phyloP scores from a whole-genome alignment of 2,888 invertebrate genomes.

The Erynnis tages region DNA sequence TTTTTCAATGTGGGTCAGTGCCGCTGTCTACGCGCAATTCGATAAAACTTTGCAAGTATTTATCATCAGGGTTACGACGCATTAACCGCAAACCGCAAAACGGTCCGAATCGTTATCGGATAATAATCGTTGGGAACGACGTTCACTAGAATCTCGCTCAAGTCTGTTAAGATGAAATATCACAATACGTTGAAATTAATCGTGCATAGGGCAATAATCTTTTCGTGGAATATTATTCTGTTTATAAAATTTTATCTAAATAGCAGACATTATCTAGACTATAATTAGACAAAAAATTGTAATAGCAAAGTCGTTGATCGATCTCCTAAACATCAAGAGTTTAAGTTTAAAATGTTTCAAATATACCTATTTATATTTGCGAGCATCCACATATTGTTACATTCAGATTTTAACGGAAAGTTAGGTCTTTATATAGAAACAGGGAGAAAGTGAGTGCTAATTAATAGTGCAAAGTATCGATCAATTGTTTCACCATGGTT shows the following conservation, averaged over 20 bases:
- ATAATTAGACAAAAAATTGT: too few species aligned
- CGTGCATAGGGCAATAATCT: too few species aligned
- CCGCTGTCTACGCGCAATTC: slow-evolving; percentile 75
- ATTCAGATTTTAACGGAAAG: not conserved
- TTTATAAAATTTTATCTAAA: too few species aligned
- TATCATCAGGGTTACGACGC: slow-evolving; percentile 39
- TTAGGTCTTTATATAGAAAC: not conserved
- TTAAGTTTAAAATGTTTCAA: too few species aligned
- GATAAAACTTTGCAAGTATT: slow-evolving; percentile 70
- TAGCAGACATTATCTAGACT: too few species aligned
- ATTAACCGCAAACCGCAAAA: slow-evolving; percentile 6
- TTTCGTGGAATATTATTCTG: too few species aligned
- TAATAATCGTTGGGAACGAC: not conserved
- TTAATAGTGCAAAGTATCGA: slow-evolving; percentile 79
- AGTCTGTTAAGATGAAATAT: not conserved
- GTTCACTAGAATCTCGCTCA: not conserved
- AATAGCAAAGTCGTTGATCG: too few species aligned
- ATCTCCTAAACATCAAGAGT: too few species aligned
- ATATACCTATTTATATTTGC: not conserved
- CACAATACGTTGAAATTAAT: too few species aligned
- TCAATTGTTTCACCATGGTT: slow-evolving; percentile 79
- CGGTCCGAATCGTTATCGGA: slow-evolving; percentile 6
- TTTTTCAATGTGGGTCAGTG: slow-evolving; percentile 72
- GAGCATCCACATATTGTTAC: not conserved
- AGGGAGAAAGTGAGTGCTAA: slow-evolving; percentile 68